Conservation (phyloP, 2,797 vertebrate species). For the Sorex maritimensis region DNA sequence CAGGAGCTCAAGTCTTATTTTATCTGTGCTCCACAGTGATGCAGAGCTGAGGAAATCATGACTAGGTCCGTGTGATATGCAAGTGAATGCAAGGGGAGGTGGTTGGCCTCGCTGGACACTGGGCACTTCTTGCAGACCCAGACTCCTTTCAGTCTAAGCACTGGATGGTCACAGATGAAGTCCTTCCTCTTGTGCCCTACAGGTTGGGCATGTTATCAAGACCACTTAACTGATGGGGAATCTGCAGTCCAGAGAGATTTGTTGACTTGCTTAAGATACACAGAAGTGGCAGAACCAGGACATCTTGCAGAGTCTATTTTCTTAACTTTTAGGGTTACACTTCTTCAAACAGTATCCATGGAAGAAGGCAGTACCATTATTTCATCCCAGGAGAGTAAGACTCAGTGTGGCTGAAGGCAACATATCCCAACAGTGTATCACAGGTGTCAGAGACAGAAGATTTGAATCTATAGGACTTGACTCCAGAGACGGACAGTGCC, state of each 20-base stretch:
- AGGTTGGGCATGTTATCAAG: fast-evolving
- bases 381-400: neutral
- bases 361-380: neutral
- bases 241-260: neutral
- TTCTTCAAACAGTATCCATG: neutral
- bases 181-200: neutral
- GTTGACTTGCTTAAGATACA: neutral
- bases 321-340: neutral
- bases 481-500: too few relatives aligned
- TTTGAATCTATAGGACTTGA: neutral
- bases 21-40: neutral
- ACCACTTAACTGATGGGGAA: neutral
- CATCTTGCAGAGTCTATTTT: neutral
- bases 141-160: neutral
- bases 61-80: neutral
- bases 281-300: neutral
- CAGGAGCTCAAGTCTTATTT: neutral
- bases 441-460: neutral
- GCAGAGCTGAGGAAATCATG: neutral
- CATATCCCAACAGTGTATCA: neutral
- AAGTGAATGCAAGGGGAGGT: neutral
- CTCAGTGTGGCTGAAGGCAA: neutral
- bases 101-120: neutral
- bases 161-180: neutral
- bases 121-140: fast-evolving